Percentiles rank a stretch among this genome's conserved stretches.
Evolutionary conservation across 2,888 invertebrate species (phyloP).

Genomic region (Microctonus aethiopoides): DNA sequence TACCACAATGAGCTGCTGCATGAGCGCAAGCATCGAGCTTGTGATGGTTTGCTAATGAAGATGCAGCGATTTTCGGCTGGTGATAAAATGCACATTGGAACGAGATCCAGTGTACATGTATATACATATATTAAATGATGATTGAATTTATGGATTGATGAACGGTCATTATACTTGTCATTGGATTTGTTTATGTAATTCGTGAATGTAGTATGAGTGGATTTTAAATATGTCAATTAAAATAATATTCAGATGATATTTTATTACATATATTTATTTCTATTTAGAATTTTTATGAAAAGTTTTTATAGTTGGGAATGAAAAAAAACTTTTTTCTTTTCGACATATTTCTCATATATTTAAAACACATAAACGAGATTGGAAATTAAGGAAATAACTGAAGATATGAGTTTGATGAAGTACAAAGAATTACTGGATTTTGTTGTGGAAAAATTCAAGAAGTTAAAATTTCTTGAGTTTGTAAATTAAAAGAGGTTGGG

Average conservation of each 20-base stretch:
- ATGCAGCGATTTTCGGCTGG: constrained; percentile 19
- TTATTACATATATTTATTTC: too few species aligned
- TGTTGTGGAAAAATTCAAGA: constrained; percentile 54
- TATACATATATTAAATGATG: not conserved
- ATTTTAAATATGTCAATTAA: too few species aligned
- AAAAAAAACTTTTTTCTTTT: not conserved
- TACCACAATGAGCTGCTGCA: constrained; percentile 36
- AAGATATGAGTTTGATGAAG: constrained; percentile 43
- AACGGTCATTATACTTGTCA: not conserved
- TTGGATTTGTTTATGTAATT: too few species aligned
- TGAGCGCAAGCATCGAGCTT: constrained; percentile 36
- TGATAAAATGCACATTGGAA: not conserved
- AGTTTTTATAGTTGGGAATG: not conserved
- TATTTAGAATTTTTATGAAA: too few species aligned
- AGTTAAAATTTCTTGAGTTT: constrained; percentile 34
- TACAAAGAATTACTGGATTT: constrained; percentile 60
- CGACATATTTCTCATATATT: not conserved
- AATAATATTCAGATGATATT: too few species aligned
- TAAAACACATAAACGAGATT: constrained; percentile 8
- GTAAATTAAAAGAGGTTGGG: constrained; percentile 30
- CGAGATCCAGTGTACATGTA: too few species aligned
- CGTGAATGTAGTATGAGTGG: too few species aligned
- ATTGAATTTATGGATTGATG: not conserved
- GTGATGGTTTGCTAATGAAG: constrained; percentile 32
- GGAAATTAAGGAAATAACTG: constrained; percentile 24